Percentiles rank a stretch among this genome's conserved stretches.
Conservation (phyloP, 1,140 invertebrate species). For the Meloidogyne floridensis region DNA sequence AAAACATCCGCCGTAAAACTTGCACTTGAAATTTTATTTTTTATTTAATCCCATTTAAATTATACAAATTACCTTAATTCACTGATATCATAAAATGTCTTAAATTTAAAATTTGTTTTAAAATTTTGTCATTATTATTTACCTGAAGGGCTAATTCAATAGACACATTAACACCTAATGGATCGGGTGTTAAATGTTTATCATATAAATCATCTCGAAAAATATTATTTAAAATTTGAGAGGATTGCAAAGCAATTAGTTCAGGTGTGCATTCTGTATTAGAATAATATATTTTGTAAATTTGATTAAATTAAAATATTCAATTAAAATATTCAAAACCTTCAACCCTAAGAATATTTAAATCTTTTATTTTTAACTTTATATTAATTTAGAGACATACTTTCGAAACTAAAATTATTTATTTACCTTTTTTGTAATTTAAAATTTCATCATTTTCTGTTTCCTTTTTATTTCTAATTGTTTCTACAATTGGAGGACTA, state of each 20-base stretch:
- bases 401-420: not conserved
- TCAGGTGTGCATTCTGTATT: slow-evolving; percentile 13
- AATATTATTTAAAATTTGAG: slow-evolving; percentile 17
- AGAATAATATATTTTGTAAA: too few relatives aligned
- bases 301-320: too few relatives aligned
- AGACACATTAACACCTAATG: slow-evolving; percentile 44
- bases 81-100: slow-evolving; percentile 37
- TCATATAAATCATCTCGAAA: slow-evolving; percentile 19
- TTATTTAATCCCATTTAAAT: not conserved
- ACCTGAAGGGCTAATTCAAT: slow-evolving; percentile 49
- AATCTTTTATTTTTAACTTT: too few relatives aligned
- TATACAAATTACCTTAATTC: slow-evolving; percentile 16
- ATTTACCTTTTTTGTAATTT: not conserved
- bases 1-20: slow-evolving; percentile 55
- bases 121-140: not conserved
- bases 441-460: too few relatives aligned
- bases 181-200: slow-evolving; percentile 36
- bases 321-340: too few relatives aligned
- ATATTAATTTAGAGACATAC: too few relatives aligned
- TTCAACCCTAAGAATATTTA: too few relatives aligned
- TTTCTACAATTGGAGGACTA: not conserved
- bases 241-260: slow-evolving; percentile 16
- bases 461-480: slow-evolving; percentile 7
- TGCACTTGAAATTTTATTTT: slow-evolving; percentile 27
- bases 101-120: slow-evolving; percentile 13